Conservation (phyloP, 2,113 vertebrate genomes). For the Ictalurus punctatus region DNA sequence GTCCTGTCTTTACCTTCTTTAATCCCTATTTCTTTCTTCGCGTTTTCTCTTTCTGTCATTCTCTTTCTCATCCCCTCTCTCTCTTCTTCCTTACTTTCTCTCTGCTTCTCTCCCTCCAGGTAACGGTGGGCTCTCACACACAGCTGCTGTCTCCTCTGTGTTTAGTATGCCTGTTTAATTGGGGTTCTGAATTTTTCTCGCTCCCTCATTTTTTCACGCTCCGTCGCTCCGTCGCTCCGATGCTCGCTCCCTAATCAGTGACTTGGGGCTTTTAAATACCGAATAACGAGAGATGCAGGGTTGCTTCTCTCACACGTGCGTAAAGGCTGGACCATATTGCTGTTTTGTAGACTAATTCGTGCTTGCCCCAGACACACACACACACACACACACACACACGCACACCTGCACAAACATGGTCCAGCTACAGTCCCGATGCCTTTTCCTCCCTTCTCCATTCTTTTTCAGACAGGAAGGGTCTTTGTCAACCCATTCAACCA, state of each 20-base stretch:
- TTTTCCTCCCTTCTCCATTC: not conserved
- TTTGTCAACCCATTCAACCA: no score
- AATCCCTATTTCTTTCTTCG: not conserved
- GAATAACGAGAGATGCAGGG: not conserved
- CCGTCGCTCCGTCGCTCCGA: constrained; percentile 53
- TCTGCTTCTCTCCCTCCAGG: not conserved
- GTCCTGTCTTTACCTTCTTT: not conserved
- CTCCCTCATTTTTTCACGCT: constrained; percentile 28
- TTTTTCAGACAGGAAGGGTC: no score
- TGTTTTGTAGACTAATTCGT: constrained; percentile 1
- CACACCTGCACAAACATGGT: constrained; percentile 24
- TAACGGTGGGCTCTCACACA: constrained; percentile 27
- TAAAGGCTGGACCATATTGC: not conserved
- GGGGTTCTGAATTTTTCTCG: constrained; percentile 7
- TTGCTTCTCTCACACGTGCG: not conserved
- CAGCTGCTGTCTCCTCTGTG: constrained; percentile 71
- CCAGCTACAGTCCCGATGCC: not conserved
- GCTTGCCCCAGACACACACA: not conserved
- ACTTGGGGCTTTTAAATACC: constrained; percentile 16
- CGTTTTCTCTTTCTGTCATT: not conserved
- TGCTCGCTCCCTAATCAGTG: not conserved
- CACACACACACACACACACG: not conserved
- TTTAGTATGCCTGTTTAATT: constrained; percentile 61
- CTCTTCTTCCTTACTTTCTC: not conserved
- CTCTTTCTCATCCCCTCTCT: not conserved